phyloP scores from a whole-genome alignment of 35 echinoderm and acorn worm genomes.

The Eucidaris tribuloides region DNA sequence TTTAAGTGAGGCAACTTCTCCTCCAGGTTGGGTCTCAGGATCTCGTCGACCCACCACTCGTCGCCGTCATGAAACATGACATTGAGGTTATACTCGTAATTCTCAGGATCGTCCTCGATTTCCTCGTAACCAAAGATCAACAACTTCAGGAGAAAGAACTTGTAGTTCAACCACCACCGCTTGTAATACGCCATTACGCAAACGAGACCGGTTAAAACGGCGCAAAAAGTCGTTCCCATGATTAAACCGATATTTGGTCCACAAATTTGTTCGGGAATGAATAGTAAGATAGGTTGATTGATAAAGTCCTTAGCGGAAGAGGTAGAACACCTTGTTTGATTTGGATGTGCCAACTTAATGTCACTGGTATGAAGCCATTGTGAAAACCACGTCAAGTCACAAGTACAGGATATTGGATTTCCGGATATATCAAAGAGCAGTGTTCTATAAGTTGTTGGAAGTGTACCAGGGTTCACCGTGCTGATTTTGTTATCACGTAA shows the following conservation, averaged over 20 bases:
- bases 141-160: no score
- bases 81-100: background rate
- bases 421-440: background rate
- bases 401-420: background rate
- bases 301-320: background rate
- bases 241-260: background rate
- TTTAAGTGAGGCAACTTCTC: background rate
- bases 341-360: background rate
- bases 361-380: background rate
- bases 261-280: background rate
- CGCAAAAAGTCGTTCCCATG: background rate
- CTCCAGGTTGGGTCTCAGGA: background rate
- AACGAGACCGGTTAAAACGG: background rate
- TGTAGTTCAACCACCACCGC: conserved; percentile 11
- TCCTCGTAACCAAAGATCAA: conserved; percentile 6
- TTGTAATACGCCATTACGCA: background rate
- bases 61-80: conserved; percentile 2
- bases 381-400: background rate
- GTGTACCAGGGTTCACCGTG: background rate
- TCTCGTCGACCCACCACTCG: background rate
- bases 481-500: background rate
- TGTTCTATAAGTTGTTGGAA: background rate
- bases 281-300: background rate
- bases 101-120: background rate
- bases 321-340: background rate